phyloP scores from a whole-genome alignment of 2,888 invertebrate species.

The Muschampia plurimacula region DNA sequence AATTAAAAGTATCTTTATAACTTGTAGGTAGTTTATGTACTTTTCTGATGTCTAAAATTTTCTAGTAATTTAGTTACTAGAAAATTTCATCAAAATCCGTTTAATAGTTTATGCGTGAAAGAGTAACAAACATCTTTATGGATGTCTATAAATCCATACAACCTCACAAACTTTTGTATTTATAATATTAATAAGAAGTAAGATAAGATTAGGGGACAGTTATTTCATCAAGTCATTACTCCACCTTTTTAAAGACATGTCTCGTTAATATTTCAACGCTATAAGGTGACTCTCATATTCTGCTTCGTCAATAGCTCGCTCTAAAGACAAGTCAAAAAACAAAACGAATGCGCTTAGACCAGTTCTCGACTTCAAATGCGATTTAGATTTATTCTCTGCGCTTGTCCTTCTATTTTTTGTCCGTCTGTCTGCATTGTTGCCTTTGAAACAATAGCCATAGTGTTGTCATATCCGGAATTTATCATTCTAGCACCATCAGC shows the following conservation, averaged over 20 bases:
- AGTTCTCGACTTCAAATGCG: slow-evolving; percentile 68
- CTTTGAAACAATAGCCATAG: slow-evolving; percentile 77
- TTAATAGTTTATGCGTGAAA: too few species aligned
- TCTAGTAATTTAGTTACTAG: too few species aligned
- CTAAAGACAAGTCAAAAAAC: slow-evolving; percentile 42
- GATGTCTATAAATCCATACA: too few species aligned
- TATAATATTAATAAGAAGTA: too few species aligned
- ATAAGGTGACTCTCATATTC: slow-evolving; percentile 31
- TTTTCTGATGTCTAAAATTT: too few species aligned
- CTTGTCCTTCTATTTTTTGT: slow-evolving; percentile 64
- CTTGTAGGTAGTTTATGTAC: too few species aligned
- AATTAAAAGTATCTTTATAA: too few species aligned
- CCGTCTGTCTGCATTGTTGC: slow-evolving; percentile 75
- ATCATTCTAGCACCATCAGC: slow-evolving; percentile 83
- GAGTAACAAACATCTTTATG: too few species aligned
- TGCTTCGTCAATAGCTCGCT: slow-evolving; percentile 30
- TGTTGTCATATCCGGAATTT: slow-evolving; percentile 81
- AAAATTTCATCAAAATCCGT: too few species aligned
- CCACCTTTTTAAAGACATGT: slow-evolving; percentile 11
- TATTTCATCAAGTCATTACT: not conserved
- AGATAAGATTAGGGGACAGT: not conserved
- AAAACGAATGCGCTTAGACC: slow-evolving; percentile 56
- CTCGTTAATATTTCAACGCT: slow-evolving; percentile 25
- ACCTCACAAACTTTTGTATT: too few species aligned
- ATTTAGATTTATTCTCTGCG: slow-evolving; percentile 79